Evolutionary conservation across 2,113 vertebrate genomes (phyloP).

Genomic region (Apodemus sylvaticus): DNA sequence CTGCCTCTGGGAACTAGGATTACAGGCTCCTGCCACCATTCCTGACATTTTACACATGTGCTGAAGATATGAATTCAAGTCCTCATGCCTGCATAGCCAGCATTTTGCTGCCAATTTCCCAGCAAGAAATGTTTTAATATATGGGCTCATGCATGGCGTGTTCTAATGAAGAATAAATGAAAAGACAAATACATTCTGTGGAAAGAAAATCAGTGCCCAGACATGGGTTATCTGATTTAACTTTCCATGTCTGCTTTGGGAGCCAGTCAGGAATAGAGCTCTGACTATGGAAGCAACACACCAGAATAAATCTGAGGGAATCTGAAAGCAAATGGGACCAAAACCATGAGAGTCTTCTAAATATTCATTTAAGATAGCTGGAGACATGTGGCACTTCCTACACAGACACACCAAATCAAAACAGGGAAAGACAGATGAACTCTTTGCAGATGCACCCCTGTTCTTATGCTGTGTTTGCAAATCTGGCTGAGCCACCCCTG

Average conservation of each 20-base stretch:
- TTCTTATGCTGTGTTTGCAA: not conserved
- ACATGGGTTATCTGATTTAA: slow-evolving; percentile 10
- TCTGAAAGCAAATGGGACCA: slow-evolving; percentile 25
- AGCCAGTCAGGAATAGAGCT: not conserved
- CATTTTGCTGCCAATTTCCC: not conserved
- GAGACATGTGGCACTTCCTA: not conserved
- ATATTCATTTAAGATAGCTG: slow-evolving; percentile 31
- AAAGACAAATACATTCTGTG: slow-evolving; percentile 22
- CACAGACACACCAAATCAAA: slow-evolving; percentile 3
- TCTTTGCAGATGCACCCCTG: not conserved
- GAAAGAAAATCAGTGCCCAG: not conserved
- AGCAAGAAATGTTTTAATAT: not conserved
- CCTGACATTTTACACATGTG: not conserved
- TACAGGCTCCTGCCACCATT: not conserved
- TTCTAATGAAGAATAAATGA: slow-evolving; percentile 20
- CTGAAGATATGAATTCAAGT: not conserved
- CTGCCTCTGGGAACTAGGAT: not conserved
- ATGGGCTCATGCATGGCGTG: not conserved
- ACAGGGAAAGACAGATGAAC: not conserved
- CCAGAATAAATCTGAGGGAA: slow-evolving; percentile 30
- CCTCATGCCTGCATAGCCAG: not conserved
- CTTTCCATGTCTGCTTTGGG: not conserved
- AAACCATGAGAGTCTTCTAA: not conserved
- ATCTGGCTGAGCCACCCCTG: not conserved
- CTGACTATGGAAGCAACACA: not conserved